A percentile compares a stretch with the other conserved stretches of the same genome.
phyloP scores from a whole-genome alignment of 53 echinoderm and acorn worm species.

The Patiria pectinifera region DNA sequence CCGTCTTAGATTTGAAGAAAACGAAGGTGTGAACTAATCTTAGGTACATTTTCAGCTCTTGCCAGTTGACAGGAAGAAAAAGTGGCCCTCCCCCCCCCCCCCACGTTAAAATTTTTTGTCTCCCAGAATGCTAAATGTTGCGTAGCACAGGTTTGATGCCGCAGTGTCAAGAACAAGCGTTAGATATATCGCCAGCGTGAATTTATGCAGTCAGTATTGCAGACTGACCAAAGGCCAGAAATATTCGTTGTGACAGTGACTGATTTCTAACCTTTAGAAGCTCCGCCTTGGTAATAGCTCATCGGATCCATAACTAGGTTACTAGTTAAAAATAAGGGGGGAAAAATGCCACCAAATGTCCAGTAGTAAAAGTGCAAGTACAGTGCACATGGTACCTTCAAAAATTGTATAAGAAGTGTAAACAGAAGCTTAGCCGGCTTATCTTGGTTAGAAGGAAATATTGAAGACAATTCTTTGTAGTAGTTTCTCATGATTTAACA shows the following conservation, averaged over 20 bases:
- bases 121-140: background rate
- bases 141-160: too few relatives aligned
- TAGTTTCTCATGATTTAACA: too few relatives aligned
- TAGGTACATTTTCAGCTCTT: too few relatives aligned
- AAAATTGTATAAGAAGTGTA: too few relatives aligned
- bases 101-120: background rate
- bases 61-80: background rate
- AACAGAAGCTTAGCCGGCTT: too few relatives aligned
- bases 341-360: background rate
- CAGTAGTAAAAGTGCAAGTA: background rate
- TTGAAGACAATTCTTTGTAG: too few relatives aligned
- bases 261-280: background rate
- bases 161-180: background rate
- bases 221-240: background rate
- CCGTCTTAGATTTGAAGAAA: background rate
- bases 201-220: background rate
- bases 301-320: background rate
- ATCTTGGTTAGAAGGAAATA: too few relatives aligned
- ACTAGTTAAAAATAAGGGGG: background rate
- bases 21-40: background rate
- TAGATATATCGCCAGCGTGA: background rate
- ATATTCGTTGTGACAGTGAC: slow-evolving; percentile 4
- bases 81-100: background rate
- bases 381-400: too few relatives aligned
- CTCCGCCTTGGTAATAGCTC: background rate